Evolutionary conservation across 2,797 vertebrate genomes (phyloP), one percentile per base, ranked within the genome.

Genomic region (Clarias pachynema): DNA sequence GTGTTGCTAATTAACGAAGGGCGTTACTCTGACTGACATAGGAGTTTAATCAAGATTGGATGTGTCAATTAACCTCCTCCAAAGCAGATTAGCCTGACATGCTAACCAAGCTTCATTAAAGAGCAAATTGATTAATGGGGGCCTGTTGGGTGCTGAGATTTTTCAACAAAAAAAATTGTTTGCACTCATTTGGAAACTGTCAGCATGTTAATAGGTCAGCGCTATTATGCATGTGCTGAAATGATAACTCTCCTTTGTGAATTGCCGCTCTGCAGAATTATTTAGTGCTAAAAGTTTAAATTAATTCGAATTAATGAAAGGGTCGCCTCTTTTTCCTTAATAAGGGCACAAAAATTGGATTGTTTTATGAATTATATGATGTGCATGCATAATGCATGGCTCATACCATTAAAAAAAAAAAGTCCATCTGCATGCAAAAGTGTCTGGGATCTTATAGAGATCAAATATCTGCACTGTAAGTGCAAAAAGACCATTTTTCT

Each of bases 21-120:
- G 72, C 26, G 26, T 18, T 8, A 20, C 65, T 88, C 85, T 20
- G 53, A 84, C 84, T 86, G 31, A 60, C 73, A 24, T 68, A 24
- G 85, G 86, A 85, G 84, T 91, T 88, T 89, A 84, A 89, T 88
- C 75, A 87, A 88, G 85, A 81, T 90, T 86, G 73, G 72, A 89
- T 66, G 12, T 49, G 60, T 85, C 85, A 72, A 85, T 91, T 89
- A 88, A 87, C 81, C 79, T 89, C 82, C 62, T 87, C 63, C 82
- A 89, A 79, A 88, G 83, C 83, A 84, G 84, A 90, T 91, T 89
- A 91, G 80, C 79, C 81, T 90, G 87, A 89, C 85, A 85, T 87
- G 63, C 87, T 91, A 91, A 93, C 91, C 86, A 87, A 77, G 73
- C 84, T 87, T 92, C 85, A 92, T 91, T 92, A 92, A 88, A 81